Percentiles rank a stretch among this genome's conserved stretches.
Conservation (phyloP, 2,113 vertebrate species). For the Promerops cafer region DNA sequence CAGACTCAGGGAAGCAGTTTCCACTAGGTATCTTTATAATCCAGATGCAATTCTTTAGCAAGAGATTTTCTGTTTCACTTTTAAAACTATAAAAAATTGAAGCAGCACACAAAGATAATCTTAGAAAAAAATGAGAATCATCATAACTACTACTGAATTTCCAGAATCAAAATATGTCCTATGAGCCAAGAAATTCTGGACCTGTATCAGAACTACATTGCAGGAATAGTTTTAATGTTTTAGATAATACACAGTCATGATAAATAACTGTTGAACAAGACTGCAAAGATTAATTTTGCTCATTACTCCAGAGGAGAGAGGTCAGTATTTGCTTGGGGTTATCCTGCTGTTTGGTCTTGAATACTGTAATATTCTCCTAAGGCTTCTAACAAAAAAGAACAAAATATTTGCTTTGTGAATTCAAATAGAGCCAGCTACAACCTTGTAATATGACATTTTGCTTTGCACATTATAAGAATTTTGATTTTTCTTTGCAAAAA, state of each 20-base stretch:
- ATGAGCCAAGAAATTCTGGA: background rate
- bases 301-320: background rate
- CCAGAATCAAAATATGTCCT: background rate
- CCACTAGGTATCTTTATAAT: background rate
- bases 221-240: background rate
- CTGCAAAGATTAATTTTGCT: background rate
- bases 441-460: background rate
- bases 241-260: background rate
- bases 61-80: background rate
- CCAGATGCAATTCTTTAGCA: background rate
- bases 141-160: background rate
- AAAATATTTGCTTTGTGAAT: background rate
- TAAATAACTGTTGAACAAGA: background rate
- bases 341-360: background rate
- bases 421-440: background rate
- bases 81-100: background rate
- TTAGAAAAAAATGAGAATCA: background rate
- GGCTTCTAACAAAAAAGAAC: background rate
- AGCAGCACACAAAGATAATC: background rate
- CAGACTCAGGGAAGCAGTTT: background rate
- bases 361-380: background rate
- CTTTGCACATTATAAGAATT: background rate
- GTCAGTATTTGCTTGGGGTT: background rate
- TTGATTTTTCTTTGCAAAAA: background rate
- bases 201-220: background rate